Conservation (phyloP, 2,888 invertebrate species). For the Endomychus coccineus region DNA sequence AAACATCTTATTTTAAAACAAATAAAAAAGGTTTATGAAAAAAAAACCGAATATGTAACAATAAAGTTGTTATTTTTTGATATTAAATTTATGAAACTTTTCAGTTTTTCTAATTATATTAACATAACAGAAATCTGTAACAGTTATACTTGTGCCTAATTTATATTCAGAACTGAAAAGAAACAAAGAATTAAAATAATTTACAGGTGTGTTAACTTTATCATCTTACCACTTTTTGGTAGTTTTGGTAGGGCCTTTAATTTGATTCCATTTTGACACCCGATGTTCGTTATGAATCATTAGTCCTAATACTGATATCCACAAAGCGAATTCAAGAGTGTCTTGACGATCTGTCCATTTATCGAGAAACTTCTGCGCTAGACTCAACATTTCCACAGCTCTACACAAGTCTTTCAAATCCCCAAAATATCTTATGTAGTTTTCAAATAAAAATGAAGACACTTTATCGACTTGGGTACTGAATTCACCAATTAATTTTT, state of each 20-base stretch:
- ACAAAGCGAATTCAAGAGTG: slow-evolving; percentile 49
- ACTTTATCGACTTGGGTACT: slow-evolving; percentile 59
- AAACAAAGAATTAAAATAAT: no score
- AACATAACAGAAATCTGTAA: no score
- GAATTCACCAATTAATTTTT: slow-evolving; percentile 60
- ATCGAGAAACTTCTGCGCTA: slow-evolving; percentile 59
- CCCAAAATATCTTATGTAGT: slow-evolving; percentile 60
- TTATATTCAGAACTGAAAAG: no score
- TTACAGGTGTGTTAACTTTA: no score
- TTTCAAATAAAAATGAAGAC: slow-evolving; percentile 37
- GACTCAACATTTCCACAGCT: slow-evolving; percentile 61
- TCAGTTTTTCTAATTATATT: no score
- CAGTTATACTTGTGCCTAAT: no score
- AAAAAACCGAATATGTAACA: no score
- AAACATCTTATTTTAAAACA: no score
- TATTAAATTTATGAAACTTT: no score
- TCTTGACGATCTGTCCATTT: slow-evolving; percentile 54
- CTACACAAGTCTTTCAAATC: slow-evolving; percentile 54
- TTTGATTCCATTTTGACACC: slow-evolving; percentile 66
- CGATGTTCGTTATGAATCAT: slow-evolving; percentile 66
- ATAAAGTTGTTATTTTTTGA: no score
- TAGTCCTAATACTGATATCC: slow-evolving; percentile 57
- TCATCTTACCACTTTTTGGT: slow-evolving; percentile 22
- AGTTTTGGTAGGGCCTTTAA: slow-evolving; percentile 47
- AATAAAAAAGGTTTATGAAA: no score